Evolutionary conservation across 1,140 invertebrate species (phyloP), one percentile per base, ranked within the genome.

Genomic region (Drosophila gunungcola): DNA sequence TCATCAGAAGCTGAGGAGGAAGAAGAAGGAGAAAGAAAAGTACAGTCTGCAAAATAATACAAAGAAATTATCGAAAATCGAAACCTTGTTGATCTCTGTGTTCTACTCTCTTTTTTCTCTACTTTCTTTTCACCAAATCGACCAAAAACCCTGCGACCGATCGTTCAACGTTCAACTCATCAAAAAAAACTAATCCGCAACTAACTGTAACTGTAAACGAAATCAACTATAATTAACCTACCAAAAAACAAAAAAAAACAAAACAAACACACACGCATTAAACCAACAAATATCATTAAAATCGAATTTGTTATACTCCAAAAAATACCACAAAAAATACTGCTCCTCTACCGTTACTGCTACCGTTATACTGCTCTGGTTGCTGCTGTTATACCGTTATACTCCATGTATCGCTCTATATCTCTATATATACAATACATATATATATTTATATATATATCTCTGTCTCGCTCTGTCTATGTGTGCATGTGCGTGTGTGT

Each of bases 91-190:
- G 79, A 86, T 85, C 75, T 82, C 78, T 82, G 79, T 90, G 72
- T 80, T 91, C 72, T 82, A 76, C 78, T 72, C 77, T 76, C 56
- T 86, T 82, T 84, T 73, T 84, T 84, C 80, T 89, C 78, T 90
- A 78, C 80, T 88, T 78, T 84, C 75, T 81, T 69, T 80, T 78
- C 79, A 78, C 63, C 75, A 80, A 68, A 70, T 46, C 54, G 51
- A 75, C 61, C 65, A 81, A 75, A 74, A 72, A 86, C 74, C 83
- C 76, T 88, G 79, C 83, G 78, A 78, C 79, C 70, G 78, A 78
- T 88, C 75, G 83, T 78, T 76, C 82, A 76, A 70, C 67, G 64
- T 69, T 81, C 75, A 74, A 82, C 80, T 84, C 80, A 76, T 83
- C 83, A 82, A 80, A 55, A 74, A 77, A 81, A 77, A 73, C 48